phyloP scores from a whole-genome alignment of 2,113 vertebrate species.

The Elephantulus edwardii region DNA sequence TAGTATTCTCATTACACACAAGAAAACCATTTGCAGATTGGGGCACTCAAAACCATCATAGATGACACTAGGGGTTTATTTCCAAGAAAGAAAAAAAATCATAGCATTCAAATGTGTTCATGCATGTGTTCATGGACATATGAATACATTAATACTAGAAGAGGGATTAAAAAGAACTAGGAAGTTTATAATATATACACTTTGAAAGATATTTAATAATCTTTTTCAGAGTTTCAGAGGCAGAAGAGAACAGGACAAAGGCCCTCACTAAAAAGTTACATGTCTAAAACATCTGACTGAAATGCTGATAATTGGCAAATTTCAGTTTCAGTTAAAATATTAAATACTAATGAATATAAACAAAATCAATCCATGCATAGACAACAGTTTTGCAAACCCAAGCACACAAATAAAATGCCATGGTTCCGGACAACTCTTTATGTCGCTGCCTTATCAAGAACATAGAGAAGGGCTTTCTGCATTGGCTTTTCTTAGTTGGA shows the following conservation, averaged over 20 bases:
- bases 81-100: conserved; percentile 10
- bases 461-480: too few species aligned
- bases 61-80: conserved; percentile 36
- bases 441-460: too few species aligned
- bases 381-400: neutral
- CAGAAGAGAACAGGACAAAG: neutral
- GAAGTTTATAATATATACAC: conserved; percentile 27
- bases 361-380: neutral
- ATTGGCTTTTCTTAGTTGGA: too few species aligned
- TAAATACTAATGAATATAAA: neutral
- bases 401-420: neutral
- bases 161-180: neutral
- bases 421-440: too few species aligned
- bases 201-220: conserved; percentile 47
- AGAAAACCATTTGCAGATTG: neutral
- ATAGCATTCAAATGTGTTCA: conserved; percentile 47
- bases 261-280: neutral
- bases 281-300: neutral
- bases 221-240: conserved; percentile 39
- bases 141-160: conserved; percentile 57
- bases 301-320: neutral
- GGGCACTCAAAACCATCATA: neutral
- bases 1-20: neutral
- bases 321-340: neutral
- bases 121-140: neutral